These are phyloP conservation scores for Dinothrombium tinctorium DNA, from an alignment of 1,140 invertebrate species.

Conservation along the genomic window DNA sequence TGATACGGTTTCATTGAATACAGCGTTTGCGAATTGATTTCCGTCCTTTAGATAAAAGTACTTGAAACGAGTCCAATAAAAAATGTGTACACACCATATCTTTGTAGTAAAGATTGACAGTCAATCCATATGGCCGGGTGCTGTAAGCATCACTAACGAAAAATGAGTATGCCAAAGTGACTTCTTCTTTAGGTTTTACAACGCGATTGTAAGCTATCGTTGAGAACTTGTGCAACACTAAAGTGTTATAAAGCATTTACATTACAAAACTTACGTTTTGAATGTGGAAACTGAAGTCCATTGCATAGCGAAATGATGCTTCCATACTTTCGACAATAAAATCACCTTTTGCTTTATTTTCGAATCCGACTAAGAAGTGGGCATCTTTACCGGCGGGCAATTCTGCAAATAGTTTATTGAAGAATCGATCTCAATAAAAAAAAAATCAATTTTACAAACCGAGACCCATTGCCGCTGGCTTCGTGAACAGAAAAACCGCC, in stretches of 20 bases:
- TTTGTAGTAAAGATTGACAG: constrained; percentile 75
- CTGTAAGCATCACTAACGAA: constrained; percentile 81
- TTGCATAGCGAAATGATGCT: constrained; percentile 90
- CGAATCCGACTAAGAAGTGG: constrained; percentile 85
- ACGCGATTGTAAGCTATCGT: constrained; percentile 62
- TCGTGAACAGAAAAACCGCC: constrained; percentile 72
- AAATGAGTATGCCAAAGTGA: constrained; percentile 83
- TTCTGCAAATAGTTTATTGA: constrained; percentile 26
- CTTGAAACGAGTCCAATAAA: not conserved
- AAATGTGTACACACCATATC: constrained; percentile 36
- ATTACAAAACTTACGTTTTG: constrained; percentile 41
- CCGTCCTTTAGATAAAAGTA: constrained; percentile 30
- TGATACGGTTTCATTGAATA: constrained; percentile 96
- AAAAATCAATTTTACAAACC: constrained; percentile 19
- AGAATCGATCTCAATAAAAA: constrained; percentile 7
- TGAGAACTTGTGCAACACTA: constrained; percentile 41
- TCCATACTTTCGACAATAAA: constrained; percentile 80
- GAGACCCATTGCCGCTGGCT: constrained; percentile 37
- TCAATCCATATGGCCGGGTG: constrained; percentile 79
- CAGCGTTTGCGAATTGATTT: constrained; percentile 51
- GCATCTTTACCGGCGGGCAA: constrained; percentile 72
- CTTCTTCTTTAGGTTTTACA: constrained; percentile 73
- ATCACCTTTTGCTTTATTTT: constrained; percentile 67
- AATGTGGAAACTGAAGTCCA: constrained; percentile 94
- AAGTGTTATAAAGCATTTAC: too few species aligned